phyloP scores from a whole-genome alignment of 2,113 vertebrate genomes.

The Caranx ignobilis region DNA sequence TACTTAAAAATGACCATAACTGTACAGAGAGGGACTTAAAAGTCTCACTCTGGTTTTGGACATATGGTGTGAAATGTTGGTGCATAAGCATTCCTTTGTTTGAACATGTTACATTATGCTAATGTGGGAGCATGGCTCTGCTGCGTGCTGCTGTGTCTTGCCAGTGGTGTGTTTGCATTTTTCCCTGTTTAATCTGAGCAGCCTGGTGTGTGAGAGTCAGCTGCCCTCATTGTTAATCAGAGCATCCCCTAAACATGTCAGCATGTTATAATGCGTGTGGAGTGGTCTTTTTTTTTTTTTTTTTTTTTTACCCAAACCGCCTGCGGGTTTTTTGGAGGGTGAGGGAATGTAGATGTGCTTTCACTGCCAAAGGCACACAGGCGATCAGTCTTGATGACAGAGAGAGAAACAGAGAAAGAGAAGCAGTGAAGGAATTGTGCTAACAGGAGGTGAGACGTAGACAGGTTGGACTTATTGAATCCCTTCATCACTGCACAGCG shows the following conservation, averaged over 20 bases:
- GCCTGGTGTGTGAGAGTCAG: conserved; percentile 44
- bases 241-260: conserved; percentile 61
- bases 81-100: conserved; percentile 8
- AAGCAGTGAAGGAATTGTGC: conserved; percentile 35
- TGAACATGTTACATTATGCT: conserved; percentile 19
- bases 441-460: conserved; percentile 47
- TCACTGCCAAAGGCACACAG: conserved; percentile 17
- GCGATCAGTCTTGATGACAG: conserved; percentile 54
- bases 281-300: conserved; percentile 49
- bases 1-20: too few species aligned
- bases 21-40: neutral
- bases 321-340: neutral
- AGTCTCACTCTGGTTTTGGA: neutral
- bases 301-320: conserved; percentile 18
- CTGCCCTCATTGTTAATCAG: conserved; percentile 72
- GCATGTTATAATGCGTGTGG: conserved; percentile 32
- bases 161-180: conserved; percentile 56
- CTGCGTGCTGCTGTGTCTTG: conserved; percentile 14
- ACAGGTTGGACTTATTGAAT: conserved; percentile 50
- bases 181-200: conserved; percentile 44
- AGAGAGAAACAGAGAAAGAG: conserved; percentile 25
- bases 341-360: conserved; percentile 26
- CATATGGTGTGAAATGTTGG: neutral
- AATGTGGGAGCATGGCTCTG: conserved; percentile 1
- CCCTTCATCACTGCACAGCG: conserved; percentile 49